A percentile compares a stretch with the other conserved stretches of the same genome.
phyloP scores from a whole-genome alignment of 2,113 vertebrate species.

The Dasypus novemcinctus region DNA sequence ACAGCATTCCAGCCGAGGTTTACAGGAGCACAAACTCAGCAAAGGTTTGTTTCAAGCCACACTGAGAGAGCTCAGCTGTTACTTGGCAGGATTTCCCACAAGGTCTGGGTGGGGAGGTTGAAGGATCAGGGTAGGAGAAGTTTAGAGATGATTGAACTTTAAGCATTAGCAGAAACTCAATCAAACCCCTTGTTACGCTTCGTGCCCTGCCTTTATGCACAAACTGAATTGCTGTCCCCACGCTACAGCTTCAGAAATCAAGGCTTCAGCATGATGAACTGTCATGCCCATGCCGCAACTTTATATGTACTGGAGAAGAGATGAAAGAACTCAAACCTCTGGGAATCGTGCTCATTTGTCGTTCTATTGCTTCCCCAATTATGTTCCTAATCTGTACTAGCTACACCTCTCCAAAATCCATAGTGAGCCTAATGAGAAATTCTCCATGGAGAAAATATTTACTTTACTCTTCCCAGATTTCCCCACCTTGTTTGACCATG shows the following conservation, averaged over 20 bases:
- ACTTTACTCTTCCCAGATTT: background rate
- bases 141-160: background rate
- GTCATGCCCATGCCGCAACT: fast-evolving
- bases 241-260: background rate
- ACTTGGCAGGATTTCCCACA: background rate
- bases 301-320: background rate
- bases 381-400: background rate
- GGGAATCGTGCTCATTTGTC: background rate
- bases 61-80: background rate
- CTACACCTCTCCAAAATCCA: background rate
- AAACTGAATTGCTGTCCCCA: background rate
- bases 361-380: background rate
- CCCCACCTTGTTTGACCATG: background rate
- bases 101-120: background rate
- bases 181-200: background rate
- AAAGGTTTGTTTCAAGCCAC: background rate
- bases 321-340: background rate
- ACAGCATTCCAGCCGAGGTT: background rate
- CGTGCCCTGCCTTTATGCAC: background rate
- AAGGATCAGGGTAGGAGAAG: background rate
- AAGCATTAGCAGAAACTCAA: background rate
- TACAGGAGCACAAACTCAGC: background rate
- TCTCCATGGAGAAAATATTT: background rate
- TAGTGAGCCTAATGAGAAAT: background rate
- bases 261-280: background rate